Percentiles rank a stretch among this genome's conserved stretches.
phyloP scores from a whole-genome alignment of 1,140 invertebrate genomes.

The Sinonovacula constricta region DNA sequence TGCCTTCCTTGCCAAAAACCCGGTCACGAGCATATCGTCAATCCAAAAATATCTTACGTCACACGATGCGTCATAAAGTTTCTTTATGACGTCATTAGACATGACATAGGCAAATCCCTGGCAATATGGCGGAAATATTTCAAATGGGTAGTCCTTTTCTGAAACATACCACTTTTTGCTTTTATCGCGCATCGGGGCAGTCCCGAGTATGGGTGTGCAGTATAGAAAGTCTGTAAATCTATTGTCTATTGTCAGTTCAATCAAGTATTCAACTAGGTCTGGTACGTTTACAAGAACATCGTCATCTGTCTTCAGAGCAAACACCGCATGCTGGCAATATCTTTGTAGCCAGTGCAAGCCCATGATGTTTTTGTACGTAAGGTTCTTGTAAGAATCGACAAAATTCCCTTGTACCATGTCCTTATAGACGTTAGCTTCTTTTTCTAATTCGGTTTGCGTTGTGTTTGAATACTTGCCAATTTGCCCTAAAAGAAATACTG shows the following conservation, averaged over 20 bases:
- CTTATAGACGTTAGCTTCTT: slow-evolving; percentile 44
- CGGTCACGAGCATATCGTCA: slow-evolving; percentile 77
- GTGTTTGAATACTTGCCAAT: no score
- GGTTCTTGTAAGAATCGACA: slow-evolving; percentile 64
- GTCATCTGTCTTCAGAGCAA: slow-evolving; percentile 92
- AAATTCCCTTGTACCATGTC: slow-evolving; percentile 68
- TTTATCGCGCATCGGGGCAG: neutral
- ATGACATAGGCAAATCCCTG: slow-evolving; percentile 75
- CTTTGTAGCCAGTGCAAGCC: slow-evolving; percentile 87
- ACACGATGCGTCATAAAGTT: slow-evolving; percentile 62
- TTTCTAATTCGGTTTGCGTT: no score
- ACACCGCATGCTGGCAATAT: slow-evolving; percentile 82
- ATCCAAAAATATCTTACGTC: slow-evolving; percentile 62
- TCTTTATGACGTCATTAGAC: slow-evolving; percentile 62
- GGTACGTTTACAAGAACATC: slow-evolving; percentile 90
- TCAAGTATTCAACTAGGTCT: slow-evolving; percentile 39
- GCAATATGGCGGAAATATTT: slow-evolving; percentile 67
- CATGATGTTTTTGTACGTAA: slow-evolving; percentile 84
- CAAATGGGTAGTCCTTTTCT: slow-evolving; percentile 43
- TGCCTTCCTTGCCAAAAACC: slow-evolving; percentile 45
- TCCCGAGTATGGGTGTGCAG: slow-evolving; percentile 20
- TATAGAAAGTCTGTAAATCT: neutral
- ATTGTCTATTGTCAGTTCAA: neutral
- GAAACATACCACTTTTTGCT: slow-evolving; percentile 33
- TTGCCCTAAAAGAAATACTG: no score